Percentiles rank a stretch among this genome's conserved stretches.
Conservation (phyloP, 2,888 invertebrate species). For the Thymelicus lineola region DNA sequence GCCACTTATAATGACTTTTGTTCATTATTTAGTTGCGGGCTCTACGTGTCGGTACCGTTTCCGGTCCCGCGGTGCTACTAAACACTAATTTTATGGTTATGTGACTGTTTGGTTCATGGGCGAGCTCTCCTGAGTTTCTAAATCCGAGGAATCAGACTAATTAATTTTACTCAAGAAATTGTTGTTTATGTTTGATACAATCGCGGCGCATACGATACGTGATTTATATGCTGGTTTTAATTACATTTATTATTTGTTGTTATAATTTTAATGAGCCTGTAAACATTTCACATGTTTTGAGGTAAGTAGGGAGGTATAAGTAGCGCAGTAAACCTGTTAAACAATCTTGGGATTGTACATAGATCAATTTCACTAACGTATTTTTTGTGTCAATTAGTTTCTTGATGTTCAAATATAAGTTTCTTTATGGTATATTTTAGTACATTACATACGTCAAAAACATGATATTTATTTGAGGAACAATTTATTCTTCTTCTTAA, state of each 20-base stretch:
- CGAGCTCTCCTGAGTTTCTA: conserved; percentile 46
- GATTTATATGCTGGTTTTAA: conserved; percentile 41
- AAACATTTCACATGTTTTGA: conserved; percentile 34
- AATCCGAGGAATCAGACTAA: conserved; percentile 59
- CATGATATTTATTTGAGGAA: too few species aligned
- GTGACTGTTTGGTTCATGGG: conserved; percentile 66
- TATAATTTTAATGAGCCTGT: conserved; percentile 41
- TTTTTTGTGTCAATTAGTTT: neutral
- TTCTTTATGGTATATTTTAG: too few species aligned
- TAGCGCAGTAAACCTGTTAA: conserved; percentile 21
- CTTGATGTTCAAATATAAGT: neutral
- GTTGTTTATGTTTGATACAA: conserved; percentile 45
- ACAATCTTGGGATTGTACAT: conserved; percentile 12
- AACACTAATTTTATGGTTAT: conserved; percentile 75
- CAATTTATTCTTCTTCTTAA: too few species aligned
- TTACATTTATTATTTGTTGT: conserved; percentile 42
- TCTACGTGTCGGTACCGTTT: conserved; percentile 70
- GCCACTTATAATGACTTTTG: conserved; percentile 80
- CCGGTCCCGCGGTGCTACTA: conserved; percentile 67
- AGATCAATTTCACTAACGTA: conserved; percentile 12
- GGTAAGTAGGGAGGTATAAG: conserved; percentile 3
- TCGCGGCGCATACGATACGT: conserved; percentile 38
- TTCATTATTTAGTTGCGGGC: conserved; percentile 80
- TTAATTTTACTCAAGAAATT: conserved; percentile 62
- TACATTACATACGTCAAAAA: too few species aligned